Evolutionary conservation across 2,797 vertebrate species (phyloP), one percentile per base, ranked within the genome.

Genomic region (Acrocephalus scirpaceus): DNA sequence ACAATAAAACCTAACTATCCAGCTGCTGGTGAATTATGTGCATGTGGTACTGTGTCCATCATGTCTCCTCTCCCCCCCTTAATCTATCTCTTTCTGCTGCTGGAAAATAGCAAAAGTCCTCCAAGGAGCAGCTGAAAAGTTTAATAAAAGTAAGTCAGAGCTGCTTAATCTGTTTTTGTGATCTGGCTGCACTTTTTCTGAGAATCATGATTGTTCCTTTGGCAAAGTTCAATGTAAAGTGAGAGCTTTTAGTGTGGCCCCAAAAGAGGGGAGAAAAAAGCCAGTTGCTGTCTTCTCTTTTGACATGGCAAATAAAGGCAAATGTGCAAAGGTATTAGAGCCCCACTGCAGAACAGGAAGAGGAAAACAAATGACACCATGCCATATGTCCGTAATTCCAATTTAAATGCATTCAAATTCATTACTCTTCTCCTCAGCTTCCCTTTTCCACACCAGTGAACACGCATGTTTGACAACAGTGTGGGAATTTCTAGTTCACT

Each of bases 401-500:
- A 84, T 75, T 76, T 81, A 86, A 86, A 57, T 21, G 56, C 58
- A 73, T 91, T 70, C 48, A 64, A 56, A 91, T 53, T 78, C 74
- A 88, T 94, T 86, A 89, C 78, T 94, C 76, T 91, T 85, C 88
- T 57, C 86, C 42, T 72, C 70, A 83, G 81, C 53, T 71, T 90
- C 94, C 81, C 75, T 88, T 94, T 76, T 80, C 90, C 91, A 86
- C 58, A 42, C 62, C 91, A 79, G 44, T 65, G 92, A 94, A 67
- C 94, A 90, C 86, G 89, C 27, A 54, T 84, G 92, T 94, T 94
- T 91, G 67, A 91, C 77, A 90, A 94, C 84, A 88, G 78, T 96
- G 93, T 95, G 88, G 89, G 88, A 86, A 89, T 83, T 86, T 95
- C 91, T 93, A 93, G 69, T 96, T 96, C 82, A 86, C 61, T 91